A percentile compares a stretch with the other conserved stretches of the same genome.
phyloP scores from a whole-genome alignment of 1,140 invertebrate genomes.

The Coboldia fuscipes region DNA sequence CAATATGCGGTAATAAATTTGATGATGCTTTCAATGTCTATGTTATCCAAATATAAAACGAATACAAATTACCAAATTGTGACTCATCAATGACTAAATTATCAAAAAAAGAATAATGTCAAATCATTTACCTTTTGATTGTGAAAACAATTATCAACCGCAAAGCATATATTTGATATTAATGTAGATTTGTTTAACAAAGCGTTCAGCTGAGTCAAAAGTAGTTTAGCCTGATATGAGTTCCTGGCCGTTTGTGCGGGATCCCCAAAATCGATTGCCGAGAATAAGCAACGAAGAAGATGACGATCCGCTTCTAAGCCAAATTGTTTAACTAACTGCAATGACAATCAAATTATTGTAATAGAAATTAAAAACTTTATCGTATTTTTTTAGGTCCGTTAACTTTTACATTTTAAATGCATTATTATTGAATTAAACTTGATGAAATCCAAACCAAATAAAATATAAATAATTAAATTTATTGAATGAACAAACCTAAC shows the following conservation, averaged over 20 bases:
- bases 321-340: constrained; percentile 53
- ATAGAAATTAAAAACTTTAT: neutral
- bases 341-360: constrained; percentile 1
- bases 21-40: constrained; percentile 50
- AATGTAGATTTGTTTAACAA: constrained; percentile 51
- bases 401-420: neutral
- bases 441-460: neutral
- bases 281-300: constrained; percentile 69
- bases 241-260: constrained; percentile 26
- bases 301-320: constrained; percentile 74
- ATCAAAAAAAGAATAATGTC: constrained; percentile 1
- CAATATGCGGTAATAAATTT: constrained; percentile 60
- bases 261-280: constrained; percentile 39
- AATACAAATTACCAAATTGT: neutral
- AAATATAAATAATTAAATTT: neutral
- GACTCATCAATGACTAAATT: neutral
- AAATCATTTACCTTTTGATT: constrained; percentile 29
- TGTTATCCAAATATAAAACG: constrained; percentile 11
- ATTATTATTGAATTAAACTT: neutral
- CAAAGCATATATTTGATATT: constrained; percentile 56
- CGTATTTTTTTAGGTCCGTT: too few relatives aligned
- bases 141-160: constrained; percentile 46
- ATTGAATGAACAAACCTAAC: neutral
- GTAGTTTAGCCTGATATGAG: constrained; percentile 43
- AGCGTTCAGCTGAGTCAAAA: constrained; percentile 45